Base-by-base conservation (phyloP, 2,113 vertebrate species). In the Salvator merianae region DNA sequence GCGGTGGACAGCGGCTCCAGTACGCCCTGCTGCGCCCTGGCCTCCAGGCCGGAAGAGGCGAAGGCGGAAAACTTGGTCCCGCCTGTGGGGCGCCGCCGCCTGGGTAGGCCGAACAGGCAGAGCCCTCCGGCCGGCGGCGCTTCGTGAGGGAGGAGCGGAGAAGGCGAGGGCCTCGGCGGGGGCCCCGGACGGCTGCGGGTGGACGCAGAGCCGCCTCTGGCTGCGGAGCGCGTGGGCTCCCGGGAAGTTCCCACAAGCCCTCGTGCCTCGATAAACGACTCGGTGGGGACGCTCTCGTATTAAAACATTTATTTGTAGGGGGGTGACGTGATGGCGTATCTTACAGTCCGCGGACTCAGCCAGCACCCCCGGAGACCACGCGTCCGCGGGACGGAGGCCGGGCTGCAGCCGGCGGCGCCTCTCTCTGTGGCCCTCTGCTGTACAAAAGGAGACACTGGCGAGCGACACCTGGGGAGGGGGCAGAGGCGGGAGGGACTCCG, bases 271-370 rank as follows among this genome's bases (percentile, higher is more conserved):
- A 78, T 2, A 24, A 88, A 95, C 81, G 82, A 96, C 90, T 77
- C 94, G 90, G 55, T 74, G 84, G 89, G 91, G 82, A 93, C 90
- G 84, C 79, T 40, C 0, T 94, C 69, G 62, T 95, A 95, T 91
- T 93, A 96, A 96, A 96, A 96, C 95, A 94, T 96, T 96, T 96
- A 96, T 96, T 96, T 91, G 22, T 22, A 28, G 62, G 40, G 95
- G 92, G 91, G 94, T 95, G 95, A 94, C 93, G 91, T 83, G 94
- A 95, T 93, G 95, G 84, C 81, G 93, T 88, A 81, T 90, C 93
- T 91, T 95, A 95, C 95, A 94, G 92, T 94, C 79, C 66, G 90
- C 91, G 95, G 95, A 88, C 90, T 94, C 93, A 95, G 10, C 55
- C 74, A 22, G 9, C 32, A 24, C 47, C 94, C 84, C 90, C 88